Base-by-base conservation (phyloP, 2,888 invertebrate genomes). In the Sinhomidia bicolor region DNA sequence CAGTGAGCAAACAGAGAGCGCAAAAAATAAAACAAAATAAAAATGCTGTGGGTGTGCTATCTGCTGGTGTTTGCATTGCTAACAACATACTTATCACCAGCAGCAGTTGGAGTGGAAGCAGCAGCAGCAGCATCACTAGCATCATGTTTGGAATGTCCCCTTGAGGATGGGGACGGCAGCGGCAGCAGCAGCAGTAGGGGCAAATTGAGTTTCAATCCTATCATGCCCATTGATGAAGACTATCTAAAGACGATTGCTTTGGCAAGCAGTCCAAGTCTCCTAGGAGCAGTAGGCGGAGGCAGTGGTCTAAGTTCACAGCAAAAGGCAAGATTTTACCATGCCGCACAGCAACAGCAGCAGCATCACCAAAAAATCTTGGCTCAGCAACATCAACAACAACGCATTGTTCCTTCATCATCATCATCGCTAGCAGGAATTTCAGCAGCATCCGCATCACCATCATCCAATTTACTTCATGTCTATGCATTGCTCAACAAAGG, bases 401-500 rank as follows among this genome's bases (percentile, higher is more conserved):
- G 14, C 9, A 29, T 20, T 71, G 71, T 71, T 36, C 41, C 71
- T 41, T 36, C 71, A 9, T 20, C 41, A n/a, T 36, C 71, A 71
- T 71, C 71, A 36, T 36, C 32, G n/a, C 1, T 10, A 29, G 29
- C 65, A 29, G 65, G 9, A 29, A 14, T 12, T 2, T 32, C 68
- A 47, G 12, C 44, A 44, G 26, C 47, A 23, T 2, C 65, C 7
- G 17, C 20, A 57, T 57, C 20, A 32, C 79, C 47, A 36, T 44
- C 78, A 44, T 60, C 81, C 74, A 87, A 87, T 81, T 47, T 87
- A 29, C 36, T 81, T 12, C 87, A 87, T 36, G 54, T 80, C 23
- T 87, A 81, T 47, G 74, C 81, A 57, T 74, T 87, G 87, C 87
- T 87, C 87, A 87, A 87, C 81, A 81, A 80, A 87, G 81, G 81